phyloP scores from a whole-genome alignment of 2,113 vertebrate species.

The Cephalopholis sonnerati region DNA sequence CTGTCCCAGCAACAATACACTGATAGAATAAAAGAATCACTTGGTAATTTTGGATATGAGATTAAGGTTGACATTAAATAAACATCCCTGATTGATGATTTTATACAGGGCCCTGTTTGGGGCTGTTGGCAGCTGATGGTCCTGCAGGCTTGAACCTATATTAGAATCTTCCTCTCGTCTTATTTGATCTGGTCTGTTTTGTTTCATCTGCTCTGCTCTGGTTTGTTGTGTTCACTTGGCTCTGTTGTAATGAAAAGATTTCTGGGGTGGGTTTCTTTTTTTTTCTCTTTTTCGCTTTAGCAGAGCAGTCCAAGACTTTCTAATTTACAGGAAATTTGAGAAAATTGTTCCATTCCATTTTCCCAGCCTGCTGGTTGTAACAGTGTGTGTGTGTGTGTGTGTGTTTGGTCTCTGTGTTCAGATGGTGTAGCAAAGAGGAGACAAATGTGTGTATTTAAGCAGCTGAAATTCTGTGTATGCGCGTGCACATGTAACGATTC shows the following conservation, averaged over 20 bases:
- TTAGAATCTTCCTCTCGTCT: conserved; percentile 2
- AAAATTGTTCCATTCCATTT: conserved; percentile 87
- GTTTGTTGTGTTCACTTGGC: conserved; percentile 18
- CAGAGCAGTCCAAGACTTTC: conserved; percentile 80
- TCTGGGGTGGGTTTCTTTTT: conserved; percentile 32
- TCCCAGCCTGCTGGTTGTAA: conserved; percentile 68
- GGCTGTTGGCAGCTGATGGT: too few species aligned
- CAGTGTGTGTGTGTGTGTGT: conserved; percentile 26
- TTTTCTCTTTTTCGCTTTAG: conserved; percentile 45
- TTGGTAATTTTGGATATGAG: too few species aligned
- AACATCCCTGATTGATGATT: too few species aligned
- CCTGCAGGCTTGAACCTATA: background rate
- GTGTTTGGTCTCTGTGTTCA: conserved; percentile 29
- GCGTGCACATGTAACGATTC: conserved; percentile 7
- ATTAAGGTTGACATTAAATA: too few species aligned
- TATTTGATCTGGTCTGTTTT: conserved; percentile 15
- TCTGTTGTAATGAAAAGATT: conserved; percentile 70
- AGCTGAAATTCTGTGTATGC: conserved; percentile 41
- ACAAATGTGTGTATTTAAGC: conserved; percentile 62
- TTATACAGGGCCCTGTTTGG: background rate
- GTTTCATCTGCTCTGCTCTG: conserved; percentile 43
- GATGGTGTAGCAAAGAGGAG: conserved; percentile 13
- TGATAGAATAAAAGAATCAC: too few species aligned
- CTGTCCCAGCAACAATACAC: too few species aligned
- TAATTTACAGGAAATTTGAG: conserved; percentile 91